phyloP scores from a whole-genome alignment of 1,140 invertebrate genomes.

The Ceratina calcarata region DNA sequence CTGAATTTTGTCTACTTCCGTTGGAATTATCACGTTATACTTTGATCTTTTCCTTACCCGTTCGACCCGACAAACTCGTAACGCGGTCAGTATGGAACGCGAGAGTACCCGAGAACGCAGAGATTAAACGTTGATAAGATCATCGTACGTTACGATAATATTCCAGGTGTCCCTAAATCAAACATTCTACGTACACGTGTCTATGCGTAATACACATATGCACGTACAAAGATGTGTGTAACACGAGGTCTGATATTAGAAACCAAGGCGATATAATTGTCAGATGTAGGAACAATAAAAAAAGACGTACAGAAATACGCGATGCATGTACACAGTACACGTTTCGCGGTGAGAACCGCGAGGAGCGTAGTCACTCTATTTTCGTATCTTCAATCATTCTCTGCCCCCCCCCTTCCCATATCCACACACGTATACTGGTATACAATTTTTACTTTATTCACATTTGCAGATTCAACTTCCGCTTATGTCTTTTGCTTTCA shows the following conservation, averaged over 20 bases:
- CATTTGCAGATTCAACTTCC: slow-evolving; percentile 32
- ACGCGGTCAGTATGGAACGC: not conserved
- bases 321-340: not conserved
- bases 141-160: slow-evolving; percentile 40
- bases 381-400: too few species aligned
- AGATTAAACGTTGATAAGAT: slow-evolving; percentile 74
- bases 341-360: too few species aligned
- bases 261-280: not conserved
- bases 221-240: not conserved
- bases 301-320: too few species aligned
- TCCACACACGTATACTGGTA: slow-evolving; percentile 1
- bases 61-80: not conserved
- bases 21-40: not conserved
- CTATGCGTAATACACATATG: too few species aligned
- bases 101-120: slow-evolving; percentile 14
- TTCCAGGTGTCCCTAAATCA: not conserved
- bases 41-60: not conserved
- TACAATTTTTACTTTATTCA: slow-evolving; percentile 58
- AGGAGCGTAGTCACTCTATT: too few species aligned
- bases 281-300: not conserved
- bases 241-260: slow-evolving; percentile 1
- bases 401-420: too few species aligned
- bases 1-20: not conserved
- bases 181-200: too few species aligned
- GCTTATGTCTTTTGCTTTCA: slow-evolving; percentile 34